phyloP scores from a whole-genome alignment of 2,113 vertebrate species.

The Halcyon malimbica region DNA sequence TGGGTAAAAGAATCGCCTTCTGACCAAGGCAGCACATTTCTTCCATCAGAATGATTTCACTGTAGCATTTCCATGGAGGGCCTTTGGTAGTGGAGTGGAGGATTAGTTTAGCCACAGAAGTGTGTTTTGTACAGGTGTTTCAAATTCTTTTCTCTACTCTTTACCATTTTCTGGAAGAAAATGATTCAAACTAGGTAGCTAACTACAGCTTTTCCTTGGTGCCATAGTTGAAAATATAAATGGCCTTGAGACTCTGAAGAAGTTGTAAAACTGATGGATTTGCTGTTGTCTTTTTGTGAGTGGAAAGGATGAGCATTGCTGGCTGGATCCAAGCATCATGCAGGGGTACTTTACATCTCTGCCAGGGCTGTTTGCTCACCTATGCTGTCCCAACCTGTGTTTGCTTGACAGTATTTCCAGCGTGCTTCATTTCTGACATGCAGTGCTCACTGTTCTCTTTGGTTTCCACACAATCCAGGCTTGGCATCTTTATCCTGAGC shows the following conservation, averaged over 20 bases:
- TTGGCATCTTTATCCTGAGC: neutral
- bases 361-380: neutral
- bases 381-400: neutral
- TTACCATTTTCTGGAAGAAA: conserved; percentile 8
- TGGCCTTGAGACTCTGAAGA: neutral
- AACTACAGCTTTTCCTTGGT: conserved; percentile 1
- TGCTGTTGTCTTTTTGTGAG: neutral
- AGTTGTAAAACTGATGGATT: neutral
- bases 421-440: neutral
- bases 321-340: neutral
- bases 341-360: neutral
- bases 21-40: neutral
- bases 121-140: conserved; percentile 7
- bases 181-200: neutral
- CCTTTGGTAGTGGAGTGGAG: neutral
- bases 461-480: neutral
- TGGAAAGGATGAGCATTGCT: neutral
- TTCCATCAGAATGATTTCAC: neutral
- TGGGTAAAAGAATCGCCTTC: neutral
- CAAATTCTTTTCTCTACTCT: conserved; percentile 3
- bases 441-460: neutral
- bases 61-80: neutral
- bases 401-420: conserved; percentile 2
- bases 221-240: neutral
- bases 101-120: conserved; percentile 10